Conservation (phyloP, 2,888 invertebrate species). For the Ctena decussata region DNA sequence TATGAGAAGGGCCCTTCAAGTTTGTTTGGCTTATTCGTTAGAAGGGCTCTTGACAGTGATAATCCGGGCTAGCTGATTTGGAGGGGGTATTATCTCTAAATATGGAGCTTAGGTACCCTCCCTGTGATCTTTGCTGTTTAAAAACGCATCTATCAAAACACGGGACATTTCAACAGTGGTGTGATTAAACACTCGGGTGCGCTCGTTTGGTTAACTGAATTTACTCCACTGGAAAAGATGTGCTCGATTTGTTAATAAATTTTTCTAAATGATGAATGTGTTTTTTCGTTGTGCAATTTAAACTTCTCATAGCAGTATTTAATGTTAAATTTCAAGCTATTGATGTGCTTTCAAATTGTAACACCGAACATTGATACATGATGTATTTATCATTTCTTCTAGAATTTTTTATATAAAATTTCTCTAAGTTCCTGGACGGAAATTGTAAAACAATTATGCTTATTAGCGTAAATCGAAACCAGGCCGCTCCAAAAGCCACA, state of each 20-base stretch:
- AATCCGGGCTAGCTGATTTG: slow-evolving; percentile 36
- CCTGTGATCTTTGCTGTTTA: slow-evolving; percentile 58
- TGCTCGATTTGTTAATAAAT: slow-evolving; percentile 1
- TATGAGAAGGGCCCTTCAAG: slow-evolving; percentile 38
- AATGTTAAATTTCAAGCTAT: no score
- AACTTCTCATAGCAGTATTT: not conserved
- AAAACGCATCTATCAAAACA: slow-evolving; percentile 55
- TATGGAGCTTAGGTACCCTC: slow-evolving; percentile 48
- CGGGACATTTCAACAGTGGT: slow-evolving; percentile 47
- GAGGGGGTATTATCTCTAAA: slow-evolving; percentile 55
- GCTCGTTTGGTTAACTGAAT: slow-evolving; percentile 59
- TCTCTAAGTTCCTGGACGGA: no score
- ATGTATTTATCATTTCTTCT: no score
- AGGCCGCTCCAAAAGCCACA: no score
- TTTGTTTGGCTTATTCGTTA: slow-evolving; percentile 43
- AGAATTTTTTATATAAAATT: no score
- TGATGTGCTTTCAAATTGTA: no score
- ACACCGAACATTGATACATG: no score
- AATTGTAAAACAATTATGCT: no score
- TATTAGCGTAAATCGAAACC: no score
- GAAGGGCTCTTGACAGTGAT: slow-evolving; percentile 49
- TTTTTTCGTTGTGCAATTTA: not conserved
- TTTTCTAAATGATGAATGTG: not conserved
- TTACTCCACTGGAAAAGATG: not conserved
- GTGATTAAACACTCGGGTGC: slow-evolving; percentile 52